phyloP scores from a whole-genome alignment of 2,113 vertebrate genomes.

The Elachura formosa region DNA sequence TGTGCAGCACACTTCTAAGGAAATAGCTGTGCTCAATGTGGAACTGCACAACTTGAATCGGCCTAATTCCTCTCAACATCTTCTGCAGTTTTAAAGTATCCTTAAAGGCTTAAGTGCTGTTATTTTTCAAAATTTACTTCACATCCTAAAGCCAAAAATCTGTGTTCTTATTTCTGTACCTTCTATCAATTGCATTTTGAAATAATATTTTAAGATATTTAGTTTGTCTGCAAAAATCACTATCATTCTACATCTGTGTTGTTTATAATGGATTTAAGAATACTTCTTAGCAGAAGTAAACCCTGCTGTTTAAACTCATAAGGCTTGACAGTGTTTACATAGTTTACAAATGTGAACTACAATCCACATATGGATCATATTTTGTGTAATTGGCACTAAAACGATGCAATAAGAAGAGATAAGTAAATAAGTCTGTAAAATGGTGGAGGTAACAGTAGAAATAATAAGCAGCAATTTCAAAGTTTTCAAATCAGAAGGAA shows the following conservation, averaged over 20 bases:
- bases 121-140: background rate
- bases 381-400: constrained; percentile 44
- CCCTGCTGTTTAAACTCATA: constrained; percentile 42
- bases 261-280: constrained; percentile 30
- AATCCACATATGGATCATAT: constrained; percentile 51
- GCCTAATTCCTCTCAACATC: background rate
- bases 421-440: constrained; percentile 48
- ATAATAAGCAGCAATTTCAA: constrained; percentile 36
- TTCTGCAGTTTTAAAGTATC: background rate
- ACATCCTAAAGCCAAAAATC: background rate
- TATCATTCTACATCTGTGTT: background rate
- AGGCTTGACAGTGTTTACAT: constrained; percentile 51
- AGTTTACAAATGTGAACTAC: constrained; percentile 46
- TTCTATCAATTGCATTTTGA: background rate
- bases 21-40: background rate
- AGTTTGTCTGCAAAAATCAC: background rate
- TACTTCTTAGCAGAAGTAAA: constrained; percentile 26
- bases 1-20: background rate
- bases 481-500: constrained; percentile 35
- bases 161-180: background rate
- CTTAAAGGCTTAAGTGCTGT: background rate
- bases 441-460: constrained; percentile 15
- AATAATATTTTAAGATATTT: background rate
- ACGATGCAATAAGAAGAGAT: constrained; percentile 19
- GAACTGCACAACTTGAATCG: background rate